Evolutionary conservation across 2,797 vertebrate genomes (phyloP).

Genomic region (Ceryle rudis): DNA sequence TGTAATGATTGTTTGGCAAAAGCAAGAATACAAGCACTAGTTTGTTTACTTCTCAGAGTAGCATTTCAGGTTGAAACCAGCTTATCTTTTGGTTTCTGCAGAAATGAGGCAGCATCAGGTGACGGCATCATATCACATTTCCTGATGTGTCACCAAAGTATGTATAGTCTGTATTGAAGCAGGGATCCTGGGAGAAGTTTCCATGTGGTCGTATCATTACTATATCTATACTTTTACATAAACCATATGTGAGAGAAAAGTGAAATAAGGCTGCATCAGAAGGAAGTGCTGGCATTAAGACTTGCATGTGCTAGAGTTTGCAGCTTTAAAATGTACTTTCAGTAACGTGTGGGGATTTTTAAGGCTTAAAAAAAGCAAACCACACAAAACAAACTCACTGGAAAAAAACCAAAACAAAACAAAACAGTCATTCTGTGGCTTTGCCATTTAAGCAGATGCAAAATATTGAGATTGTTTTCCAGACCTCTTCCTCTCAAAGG

Average conservation of each 20-base stretch:
- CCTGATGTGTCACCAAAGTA: constrained; percentile 69
- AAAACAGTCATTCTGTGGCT: constrained; percentile 2
- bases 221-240: not conserved
- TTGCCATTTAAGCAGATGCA: constrained; percentile 30
- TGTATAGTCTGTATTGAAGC: constrained; percentile 66
- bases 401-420: not conserved
- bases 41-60: constrained; percentile 62
- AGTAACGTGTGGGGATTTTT: not conserved
- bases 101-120: constrained; percentile 73
- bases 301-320: constrained; percentile 58
- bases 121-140: constrained; percentile 71
- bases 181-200: constrained; percentile 60
- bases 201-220: constrained; percentile 16
- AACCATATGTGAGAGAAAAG: not conserved
- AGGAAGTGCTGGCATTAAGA: constrained; percentile 59
- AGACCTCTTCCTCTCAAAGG: constrained; percentile 19
- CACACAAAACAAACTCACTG: not conserved
- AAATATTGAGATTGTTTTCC: constrained; percentile 41
- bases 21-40: constrained; percentile 33
- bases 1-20: constrained; percentile 65
- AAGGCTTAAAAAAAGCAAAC: not conserved
- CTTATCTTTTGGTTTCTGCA: constrained; percentile 73
- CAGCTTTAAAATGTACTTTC: constrained; percentile 35
- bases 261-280: constrained; percentile 34
- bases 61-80: constrained; percentile 72